These are phyloP conservation scores for Brachymystax lenok DNA, from an alignment of 2,797 vertebrate genomes.

Conservation along the genomic window DNA sequence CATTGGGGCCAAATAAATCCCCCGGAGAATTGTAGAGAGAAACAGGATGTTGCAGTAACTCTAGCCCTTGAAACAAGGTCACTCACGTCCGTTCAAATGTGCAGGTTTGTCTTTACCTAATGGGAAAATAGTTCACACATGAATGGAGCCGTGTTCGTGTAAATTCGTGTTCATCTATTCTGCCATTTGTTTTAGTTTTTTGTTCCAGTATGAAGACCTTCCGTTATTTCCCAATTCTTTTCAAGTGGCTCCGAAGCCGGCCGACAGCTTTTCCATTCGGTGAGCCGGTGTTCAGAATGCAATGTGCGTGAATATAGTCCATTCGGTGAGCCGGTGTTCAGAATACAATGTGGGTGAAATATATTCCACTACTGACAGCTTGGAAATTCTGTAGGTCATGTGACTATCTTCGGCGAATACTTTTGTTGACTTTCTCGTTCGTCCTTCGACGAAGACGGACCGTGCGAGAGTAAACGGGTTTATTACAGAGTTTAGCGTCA, in stretches of 20 bases:
- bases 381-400: neutral
- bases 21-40: neutral
- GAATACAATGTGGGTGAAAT: neutral
- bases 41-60: too few relatives aligned
- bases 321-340: neutral
- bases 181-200: neutral
- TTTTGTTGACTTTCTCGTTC: neutral
- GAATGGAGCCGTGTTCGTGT: neutral
- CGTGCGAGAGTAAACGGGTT: neutral
- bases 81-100: neutral
- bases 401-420: neutral
- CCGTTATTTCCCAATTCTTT: neutral
- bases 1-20: neutral
- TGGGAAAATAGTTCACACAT: neutral
- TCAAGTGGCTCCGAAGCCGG: neutral
- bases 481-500: too few relatives aligned
- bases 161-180: neutral
- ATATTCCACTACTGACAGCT: neutral
- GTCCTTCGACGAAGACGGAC: too few relatives aligned
- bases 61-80: neutral
- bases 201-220: neutral
- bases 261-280: conserved; percentile 3
- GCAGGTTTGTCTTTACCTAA: neutral
- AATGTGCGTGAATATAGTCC: neutral
- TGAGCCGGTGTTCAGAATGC: neutral